Conservation (phyloP, 2,797 vertebrate genomes). For the Pantherophis alleghaniensis region DNA sequence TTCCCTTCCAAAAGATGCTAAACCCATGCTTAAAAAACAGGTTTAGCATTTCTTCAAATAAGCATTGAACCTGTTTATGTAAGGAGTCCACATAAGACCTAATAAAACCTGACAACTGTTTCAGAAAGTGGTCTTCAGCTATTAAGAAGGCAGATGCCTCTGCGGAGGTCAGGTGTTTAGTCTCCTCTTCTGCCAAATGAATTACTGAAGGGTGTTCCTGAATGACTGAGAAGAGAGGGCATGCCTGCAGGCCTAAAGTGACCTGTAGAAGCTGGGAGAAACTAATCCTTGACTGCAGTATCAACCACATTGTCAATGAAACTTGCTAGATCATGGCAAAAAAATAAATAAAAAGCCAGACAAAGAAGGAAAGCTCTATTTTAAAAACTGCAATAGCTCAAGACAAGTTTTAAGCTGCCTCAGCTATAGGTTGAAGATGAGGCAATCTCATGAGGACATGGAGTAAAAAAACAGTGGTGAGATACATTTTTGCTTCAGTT, state of each 20-base stretch:
- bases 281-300: background rate
- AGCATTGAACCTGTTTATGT: background rate
- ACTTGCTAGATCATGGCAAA: background rate
- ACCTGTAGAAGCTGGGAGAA: background rate
- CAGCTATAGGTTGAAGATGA: background rate
- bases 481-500: background rate
- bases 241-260: background rate
- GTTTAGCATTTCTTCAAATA: background rate
- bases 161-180: background rate
- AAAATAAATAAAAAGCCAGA: background rate
- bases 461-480: background rate
- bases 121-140: background rate
- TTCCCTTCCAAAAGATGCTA: background rate
- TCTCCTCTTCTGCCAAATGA: background rate
- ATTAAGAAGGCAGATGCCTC: background rate
- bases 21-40: background rate
- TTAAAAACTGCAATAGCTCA: background rate
- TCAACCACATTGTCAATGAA: background rate
- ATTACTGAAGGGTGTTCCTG: background rate
- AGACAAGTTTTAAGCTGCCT: background rate
- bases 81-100: background rate
- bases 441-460: background rate
- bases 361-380: background rate
- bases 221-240: background rate
- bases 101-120: background rate